Evolutionary conservation across 2,888 invertebrate genomes (phyloP).

Genomic region (Diadromus collaris): DNA sequence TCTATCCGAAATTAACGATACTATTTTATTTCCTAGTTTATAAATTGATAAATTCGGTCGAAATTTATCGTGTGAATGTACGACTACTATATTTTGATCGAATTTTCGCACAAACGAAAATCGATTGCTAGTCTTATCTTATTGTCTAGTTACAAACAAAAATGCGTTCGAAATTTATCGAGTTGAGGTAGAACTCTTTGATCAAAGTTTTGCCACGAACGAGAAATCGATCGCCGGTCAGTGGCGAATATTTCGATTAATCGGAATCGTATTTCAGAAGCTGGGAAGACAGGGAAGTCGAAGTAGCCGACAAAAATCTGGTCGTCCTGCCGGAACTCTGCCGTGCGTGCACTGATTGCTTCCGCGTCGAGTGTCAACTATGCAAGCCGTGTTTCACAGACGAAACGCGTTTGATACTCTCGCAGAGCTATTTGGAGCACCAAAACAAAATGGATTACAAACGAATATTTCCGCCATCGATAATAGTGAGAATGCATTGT

Average conservation of each 20-base stretch:
- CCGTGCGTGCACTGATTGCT: slow-evolving; percentile 84
- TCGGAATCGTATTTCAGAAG: slow-evolving; percentile 59
- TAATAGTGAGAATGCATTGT: slow-evolving; percentile 79
- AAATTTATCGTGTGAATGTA: no score
- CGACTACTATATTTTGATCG: no score
- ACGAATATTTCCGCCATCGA: slow-evolving; percentile 89
- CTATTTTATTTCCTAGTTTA: background rate
- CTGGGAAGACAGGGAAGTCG: slow-evolving; percentile 82
- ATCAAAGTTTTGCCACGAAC: no score
- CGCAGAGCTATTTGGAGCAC: slow-evolving; percentile 90
- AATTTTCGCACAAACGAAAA: no score
- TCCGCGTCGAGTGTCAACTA: slow-evolving; percentile 86
- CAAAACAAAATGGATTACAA: slow-evolving; percentile 89
- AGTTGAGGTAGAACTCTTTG: no score
- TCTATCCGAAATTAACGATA: background rate
- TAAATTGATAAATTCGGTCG: no score
- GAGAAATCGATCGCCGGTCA: background rate
- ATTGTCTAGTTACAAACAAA: no score
- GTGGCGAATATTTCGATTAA: background rate
- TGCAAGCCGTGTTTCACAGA: slow-evolving; percentile 89
- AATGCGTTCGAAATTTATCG: no score
- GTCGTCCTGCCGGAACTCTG: slow-evolving; percentile 89
- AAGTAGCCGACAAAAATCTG: slow-evolving; percentile 90
- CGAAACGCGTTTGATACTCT: slow-evolving; percentile 83
- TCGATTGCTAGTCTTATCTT: no score